Evolutionary conservation across 2,797 vertebrate species (phyloP), one percentile per base, ranked within the genome.

Genomic region (Gymnocypris eckloni): DNA sequence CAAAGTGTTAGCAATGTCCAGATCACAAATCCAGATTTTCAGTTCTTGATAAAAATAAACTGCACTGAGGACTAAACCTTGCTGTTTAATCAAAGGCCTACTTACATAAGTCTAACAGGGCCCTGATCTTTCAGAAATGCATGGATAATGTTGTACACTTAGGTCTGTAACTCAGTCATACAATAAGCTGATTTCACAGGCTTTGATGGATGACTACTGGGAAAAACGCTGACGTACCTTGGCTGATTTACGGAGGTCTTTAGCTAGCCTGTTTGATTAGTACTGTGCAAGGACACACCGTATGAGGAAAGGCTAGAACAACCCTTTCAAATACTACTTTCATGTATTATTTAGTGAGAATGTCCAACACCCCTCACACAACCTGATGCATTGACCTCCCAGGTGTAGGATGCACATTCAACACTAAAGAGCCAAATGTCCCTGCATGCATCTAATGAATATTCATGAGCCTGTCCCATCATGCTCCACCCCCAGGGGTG

Each of bases 391-490:
- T 43, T 75, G 48, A 89, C 82, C 85, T 84, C 79, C 52, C 79
- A 72, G n/a, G 28, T 54, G 39, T 41, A 45, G 41, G 13, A 81
- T 71, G 85, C 41, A 20, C 79, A 81, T 79, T 82, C 80, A 88
- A 86, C 75, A 59, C 52, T 52, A 25, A 79, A 61, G 81, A 83
- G 79, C 67, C 72, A 87, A 85, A 86, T 72, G 82, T 84, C 86
- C 33, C 20, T 15, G 81, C 45, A 69, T 77, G 86, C 72, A 67
- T 79, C 59, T 85, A 4, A 80, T 77, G 87, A 83, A 77, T 73
- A 85, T 81, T 85, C 67, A 87, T 82, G 56, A 33, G 3, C 5
- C 79, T 50, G 69, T 28, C 56, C 43, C 81, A 75, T 83, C 76
- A 67, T 13, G 39, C 70, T 52, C 80, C 66, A 13, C 87, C 79